A percentile compares a stretch with the other conserved stretches of the same genome.
phyloP scores from a whole-genome alignment of 92 coral and sea anemone species.

The Zoanthus sociatus region DNA sequence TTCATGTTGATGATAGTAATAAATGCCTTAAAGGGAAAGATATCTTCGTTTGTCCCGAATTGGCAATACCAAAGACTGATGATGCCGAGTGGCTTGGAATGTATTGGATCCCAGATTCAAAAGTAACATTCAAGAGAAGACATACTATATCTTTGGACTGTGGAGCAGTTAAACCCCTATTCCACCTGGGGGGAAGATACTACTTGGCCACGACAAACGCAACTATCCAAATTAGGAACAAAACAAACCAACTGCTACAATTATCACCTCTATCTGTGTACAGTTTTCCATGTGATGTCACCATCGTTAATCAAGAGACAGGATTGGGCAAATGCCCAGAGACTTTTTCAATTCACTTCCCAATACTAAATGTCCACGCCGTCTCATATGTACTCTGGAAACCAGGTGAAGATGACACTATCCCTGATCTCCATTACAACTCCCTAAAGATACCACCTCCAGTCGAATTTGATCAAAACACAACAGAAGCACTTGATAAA shows the following conservation, averaged over 20 bases:
- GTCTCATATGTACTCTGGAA: slow-evolving; percentile 42
- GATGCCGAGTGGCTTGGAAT: slow-evolving; percentile 39
- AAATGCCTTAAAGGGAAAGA: slow-evolving; percentile 36
- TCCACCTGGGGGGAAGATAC: slow-evolving; percentile 7
- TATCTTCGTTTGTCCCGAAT: slow-evolving; percentile 49
- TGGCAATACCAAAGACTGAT: not conserved
- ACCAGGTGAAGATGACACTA: slow-evolving; percentile 11
- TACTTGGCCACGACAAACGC: not conserved
- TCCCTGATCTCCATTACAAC: slow-evolving; percentile 31
- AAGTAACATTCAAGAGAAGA: slow-evolving; percentile 20
- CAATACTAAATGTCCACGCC: slow-evolving; percentile 3
- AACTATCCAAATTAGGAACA: slow-evolving; percentile 11
- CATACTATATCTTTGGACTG: slow-evolving; percentile 1
- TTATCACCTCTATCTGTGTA: slow-evolving; percentile 38
- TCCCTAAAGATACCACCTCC: slow-evolving; percentile 49
- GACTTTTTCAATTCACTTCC: slow-evolving; percentile 24
- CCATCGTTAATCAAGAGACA: slow-evolving; percentile 27
- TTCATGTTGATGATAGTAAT: slow-evolving; percentile 23
- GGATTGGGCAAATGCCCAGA: slow-evolving; percentile 50
- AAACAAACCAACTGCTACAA: not conserved
- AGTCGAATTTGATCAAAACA: slow-evolving; percentile 7
- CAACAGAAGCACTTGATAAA: slow-evolving; percentile 28
- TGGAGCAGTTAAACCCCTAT: not conserved
- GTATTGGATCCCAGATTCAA: slow-evolving; percentile 40
- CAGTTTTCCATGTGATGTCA: slow-evolving; percentile 28